These are phyloP conservation scores for Aplidium turbinatum DNA, from an alignment of 23 tunicate species.

Conservation along the genomic window DNA sequence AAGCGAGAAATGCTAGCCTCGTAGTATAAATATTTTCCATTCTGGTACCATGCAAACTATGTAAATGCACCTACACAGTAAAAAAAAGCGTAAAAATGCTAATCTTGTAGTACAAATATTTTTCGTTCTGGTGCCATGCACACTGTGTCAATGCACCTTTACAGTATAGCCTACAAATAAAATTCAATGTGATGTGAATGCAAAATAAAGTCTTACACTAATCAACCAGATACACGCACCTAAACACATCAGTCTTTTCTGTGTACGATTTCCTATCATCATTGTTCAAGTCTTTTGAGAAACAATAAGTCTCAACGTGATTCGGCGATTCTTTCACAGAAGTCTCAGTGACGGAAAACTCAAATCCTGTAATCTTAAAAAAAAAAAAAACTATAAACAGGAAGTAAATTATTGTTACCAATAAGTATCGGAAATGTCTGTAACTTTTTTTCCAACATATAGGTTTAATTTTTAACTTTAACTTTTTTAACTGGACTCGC, in stretches of 20 bases:
- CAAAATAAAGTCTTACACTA: neutral
- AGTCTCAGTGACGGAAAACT: conserved; percentile 39
- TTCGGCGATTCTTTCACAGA: neutral
- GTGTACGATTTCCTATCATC: neutral
- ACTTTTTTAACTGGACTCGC: no score
- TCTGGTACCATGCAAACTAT: no score
- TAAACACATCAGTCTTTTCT: conserved; percentile 40
- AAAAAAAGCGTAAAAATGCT: no score
- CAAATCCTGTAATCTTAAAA: conserved; percentile 70
- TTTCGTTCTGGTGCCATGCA: no score
- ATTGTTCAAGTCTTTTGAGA: neutral
- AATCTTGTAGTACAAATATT: no score
- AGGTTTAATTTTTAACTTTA: no score
- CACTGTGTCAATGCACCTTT: no score
- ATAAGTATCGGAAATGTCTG: neutral
- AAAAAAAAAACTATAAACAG: neutral
- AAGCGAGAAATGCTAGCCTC: no score
- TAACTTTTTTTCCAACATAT: neutral
- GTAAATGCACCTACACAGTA: no score
- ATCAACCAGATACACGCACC: conserved; percentile 2
- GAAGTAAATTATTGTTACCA: neutral
- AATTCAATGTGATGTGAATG: no score
- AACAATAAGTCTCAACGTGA: neutral
- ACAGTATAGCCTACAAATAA: no score
- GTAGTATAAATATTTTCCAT: no score